A percentile compares a stretch with the other conserved stretches of the same genome.
phyloP scores from a whole-genome alignment of 2,113 vertebrate species.

The Lonchura striata region DNA sequence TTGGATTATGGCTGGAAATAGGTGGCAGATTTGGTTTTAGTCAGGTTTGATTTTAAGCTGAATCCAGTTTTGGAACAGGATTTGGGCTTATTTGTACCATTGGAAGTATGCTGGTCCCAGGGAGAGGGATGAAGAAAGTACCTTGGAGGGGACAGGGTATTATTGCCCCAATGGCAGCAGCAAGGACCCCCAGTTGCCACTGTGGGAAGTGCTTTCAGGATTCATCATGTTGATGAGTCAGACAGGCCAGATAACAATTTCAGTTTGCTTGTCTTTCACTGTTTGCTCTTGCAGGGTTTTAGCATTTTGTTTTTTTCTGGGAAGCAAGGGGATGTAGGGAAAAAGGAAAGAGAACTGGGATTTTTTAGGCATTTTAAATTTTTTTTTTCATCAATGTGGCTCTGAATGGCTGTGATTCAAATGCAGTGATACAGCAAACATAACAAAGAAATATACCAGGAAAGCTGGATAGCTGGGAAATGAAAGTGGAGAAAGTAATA shows the following conservation, averaged over 20 bases:
- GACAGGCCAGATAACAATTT: not conserved
- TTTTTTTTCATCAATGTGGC: not conserved
- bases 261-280: not conserved
- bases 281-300: not conserved
- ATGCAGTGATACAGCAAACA: not conserved
- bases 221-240: not conserved
- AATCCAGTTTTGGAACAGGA: not conserved
- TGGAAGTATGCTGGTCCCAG: not conserved
- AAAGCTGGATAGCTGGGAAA: not conserved
- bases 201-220: not conserved
- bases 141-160: not conserved
- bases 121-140: not conserved
- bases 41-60: not conserved
- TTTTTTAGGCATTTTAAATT: not conserved
- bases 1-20: not conserved
- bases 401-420: not conserved
- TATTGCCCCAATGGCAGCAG: not conserved
- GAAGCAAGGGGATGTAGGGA: not conserved
- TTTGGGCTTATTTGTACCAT: not conserved
- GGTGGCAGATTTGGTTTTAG: not conserved
- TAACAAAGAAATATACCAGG: not conserved
- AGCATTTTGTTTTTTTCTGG: not conserved
- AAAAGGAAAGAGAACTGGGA: not conserved
- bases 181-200: not conserved
- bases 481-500: not conserved